Percentiles rank a stretch among this genome's conserved stretches.
Conservation (phyloP, 1,140 invertebrate genomes). For the Helicorthomorpha holstii region DNA sequence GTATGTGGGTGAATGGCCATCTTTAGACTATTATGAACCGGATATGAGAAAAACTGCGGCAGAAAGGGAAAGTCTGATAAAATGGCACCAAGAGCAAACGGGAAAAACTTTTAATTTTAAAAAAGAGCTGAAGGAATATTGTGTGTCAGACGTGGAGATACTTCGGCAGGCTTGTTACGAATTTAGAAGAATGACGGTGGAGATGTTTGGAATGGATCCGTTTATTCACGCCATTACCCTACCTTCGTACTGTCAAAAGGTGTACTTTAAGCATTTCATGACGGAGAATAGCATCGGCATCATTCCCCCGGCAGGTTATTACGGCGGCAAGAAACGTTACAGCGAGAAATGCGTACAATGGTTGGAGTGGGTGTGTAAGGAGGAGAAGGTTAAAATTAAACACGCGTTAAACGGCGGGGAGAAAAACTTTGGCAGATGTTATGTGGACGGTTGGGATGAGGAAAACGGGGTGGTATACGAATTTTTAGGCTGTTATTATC, state of each 20-base stretch:
- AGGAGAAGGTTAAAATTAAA: too few species aligned
- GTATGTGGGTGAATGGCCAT: not conserved
- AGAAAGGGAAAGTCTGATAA: slow-evolving; percentile 1
- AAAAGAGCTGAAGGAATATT: slow-evolving; percentile 2
- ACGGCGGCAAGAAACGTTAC: not conserved
- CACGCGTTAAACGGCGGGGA: too few species aligned
- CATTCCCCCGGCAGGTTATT: slow-evolving; percentile 1
- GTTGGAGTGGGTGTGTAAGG: slow-evolving; percentile 3
- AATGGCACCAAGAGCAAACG: not conserved
- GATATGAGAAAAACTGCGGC: not conserved
- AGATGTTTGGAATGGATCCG: too few species aligned
- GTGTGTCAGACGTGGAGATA: slow-evolving; percentile 7
- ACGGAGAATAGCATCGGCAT: slow-evolving; percentile 4
- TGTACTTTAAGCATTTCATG: too few species aligned
- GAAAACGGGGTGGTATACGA: too few species aligned
- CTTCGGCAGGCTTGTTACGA: not conserved
- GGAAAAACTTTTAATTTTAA: slow-evolving; percentile 3
- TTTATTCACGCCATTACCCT: slow-evolving; percentile 8
- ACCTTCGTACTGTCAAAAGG: slow-evolving; percentile 4
- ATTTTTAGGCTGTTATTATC: too few species aligned
- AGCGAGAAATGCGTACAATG: not conserved
- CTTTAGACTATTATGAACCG: not conserved
- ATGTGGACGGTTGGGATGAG: slow-evolving; percentile 2
- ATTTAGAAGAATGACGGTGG: slow-evolving; percentile 2
- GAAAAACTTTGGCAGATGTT: slow-evolving; percentile 1